Conservation (phyloP, 2,113 vertebrate species). For the Maccullochella peelii region DNA sequence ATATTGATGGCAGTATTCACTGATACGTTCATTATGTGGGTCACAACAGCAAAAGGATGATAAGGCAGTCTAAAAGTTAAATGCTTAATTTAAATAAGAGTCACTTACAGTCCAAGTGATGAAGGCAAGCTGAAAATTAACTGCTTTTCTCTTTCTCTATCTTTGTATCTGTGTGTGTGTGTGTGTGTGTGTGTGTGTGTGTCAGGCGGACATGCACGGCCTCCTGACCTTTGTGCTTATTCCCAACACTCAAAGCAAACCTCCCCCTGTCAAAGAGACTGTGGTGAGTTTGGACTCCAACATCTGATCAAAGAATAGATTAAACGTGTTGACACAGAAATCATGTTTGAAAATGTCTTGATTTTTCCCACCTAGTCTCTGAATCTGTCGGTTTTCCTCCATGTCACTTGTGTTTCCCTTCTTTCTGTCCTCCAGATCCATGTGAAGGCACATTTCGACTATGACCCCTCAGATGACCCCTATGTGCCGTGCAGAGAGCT, state of each 20-base stretch:
- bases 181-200: conserved; percentile 22
- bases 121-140: not conserved
- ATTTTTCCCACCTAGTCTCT: not conserved
- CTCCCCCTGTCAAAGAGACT: conserved; percentile 91
- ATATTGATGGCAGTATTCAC: not conserved
- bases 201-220: conserved; percentile 98
- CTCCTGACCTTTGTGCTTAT: conserved; percentile 96
- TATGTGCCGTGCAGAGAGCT: conserved; percentile 97
- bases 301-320: not conserved
- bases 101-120: not conserved
- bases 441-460: conserved; percentile 97
- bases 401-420: not conserved
- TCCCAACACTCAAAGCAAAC: conserved; percentile 91
- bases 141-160: not conserved
- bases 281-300: conserved; percentile 88
- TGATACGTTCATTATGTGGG: not conserved
- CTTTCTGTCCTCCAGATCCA: conserved; percentile 86
- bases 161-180: conserved; percentile 2
- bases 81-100: not conserved
- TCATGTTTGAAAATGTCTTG: not conserved
- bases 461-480: conserved; percentile 98
- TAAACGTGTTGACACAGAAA: not conserved
- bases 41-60: not conserved
- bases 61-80: not conserved
- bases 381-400: not conserved